A percentile compares a stretch with the other conserved stretches of the same genome.
Conservation (phyloP, 2,888 invertebrate species). For the Helicoverpa assulta region DNA sequence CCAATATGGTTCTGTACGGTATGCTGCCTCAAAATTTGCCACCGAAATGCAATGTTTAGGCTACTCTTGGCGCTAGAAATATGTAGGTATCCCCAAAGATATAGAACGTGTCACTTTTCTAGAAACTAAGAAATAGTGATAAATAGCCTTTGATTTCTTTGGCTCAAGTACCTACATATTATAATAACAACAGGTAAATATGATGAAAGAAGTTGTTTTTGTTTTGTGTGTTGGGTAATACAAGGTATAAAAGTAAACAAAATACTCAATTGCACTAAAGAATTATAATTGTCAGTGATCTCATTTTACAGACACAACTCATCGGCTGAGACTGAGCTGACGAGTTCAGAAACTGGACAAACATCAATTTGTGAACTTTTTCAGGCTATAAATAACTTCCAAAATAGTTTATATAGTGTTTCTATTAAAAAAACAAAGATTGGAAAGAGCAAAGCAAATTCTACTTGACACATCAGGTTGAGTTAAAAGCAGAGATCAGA, state of each 20-base stretch:
- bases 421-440: constrained; percentile 24
- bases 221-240: background rate
- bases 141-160: background rate
- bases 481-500: constrained; percentile 27
- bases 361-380: constrained; percentile 18
- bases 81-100: background rate
- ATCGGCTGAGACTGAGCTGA: constrained; percentile 49
- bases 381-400: constrained; percentile 14
- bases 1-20: background rate
- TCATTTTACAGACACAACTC: constrained; percentile 70
- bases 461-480: constrained; percentile 33
- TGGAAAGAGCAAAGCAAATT: constrained; percentile 19
- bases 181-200: too few relatives aligned
- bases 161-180: too few relatives aligned
- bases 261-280: constrained; percentile 85
- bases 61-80: background rate
- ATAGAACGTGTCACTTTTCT: background rate
- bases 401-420: constrained; percentile 34
- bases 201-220: background rate
- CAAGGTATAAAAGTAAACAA: constrained; percentile 68
- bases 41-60: background rate
- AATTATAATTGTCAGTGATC: constrained; percentile 86
- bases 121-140: too few relatives aligned
- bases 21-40: background rate
- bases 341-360: constrained; percentile 58